Conservation (phyloP, 2,888 invertebrate species). For the Dichetophora obliterata region DNA sequence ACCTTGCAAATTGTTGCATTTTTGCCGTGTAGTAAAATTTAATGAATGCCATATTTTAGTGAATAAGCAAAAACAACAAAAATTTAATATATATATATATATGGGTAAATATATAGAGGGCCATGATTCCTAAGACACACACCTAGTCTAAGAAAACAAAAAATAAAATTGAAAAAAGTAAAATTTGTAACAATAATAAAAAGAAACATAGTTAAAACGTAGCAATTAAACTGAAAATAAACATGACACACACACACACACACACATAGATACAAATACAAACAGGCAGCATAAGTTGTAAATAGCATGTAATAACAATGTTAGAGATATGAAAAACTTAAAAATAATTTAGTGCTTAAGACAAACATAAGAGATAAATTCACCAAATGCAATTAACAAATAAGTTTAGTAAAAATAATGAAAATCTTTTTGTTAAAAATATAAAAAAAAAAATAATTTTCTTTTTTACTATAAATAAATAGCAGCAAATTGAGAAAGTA, state of each 20-base stretch:
- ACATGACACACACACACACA: not conserved
- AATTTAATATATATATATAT: slow-evolving; percentile 43
- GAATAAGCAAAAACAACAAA: slow-evolving; percentile 30
- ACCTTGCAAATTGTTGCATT: not conserved
- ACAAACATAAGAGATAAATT: slow-evolving; percentile 6
- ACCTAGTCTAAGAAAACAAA: not conserved
- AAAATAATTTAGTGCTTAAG: not conserved
- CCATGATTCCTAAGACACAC: slow-evolving; percentile 60
- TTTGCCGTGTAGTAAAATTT: slow-evolving; percentile 6
- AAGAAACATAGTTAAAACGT: not conserved
- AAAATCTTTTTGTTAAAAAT: not conserved
- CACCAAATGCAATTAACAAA: slow-evolving; percentile 16
- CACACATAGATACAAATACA: not conserved
- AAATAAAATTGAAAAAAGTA: not conserved
- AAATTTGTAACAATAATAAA: slow-evolving; percentile 1
- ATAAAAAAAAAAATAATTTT: slow-evolving; percentile 29
- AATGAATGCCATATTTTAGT: slow-evolving; percentile 37
- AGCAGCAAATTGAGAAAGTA: slow-evolving; percentile 37
- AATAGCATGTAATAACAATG: slow-evolving; percentile 1
- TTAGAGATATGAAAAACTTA: not conserved
- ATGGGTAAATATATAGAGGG: too few species aligned
- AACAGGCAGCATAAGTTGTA: not conserved
- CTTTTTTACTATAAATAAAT: slow-evolving; percentile 37
- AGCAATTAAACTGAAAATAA: not conserved
- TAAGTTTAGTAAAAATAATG: not conserved